Evolutionary conservation across 2,888 invertebrate species (phyloP), one percentile per base, ranked within the genome.

Genomic region (Eucriotettix oculatus): DNA sequence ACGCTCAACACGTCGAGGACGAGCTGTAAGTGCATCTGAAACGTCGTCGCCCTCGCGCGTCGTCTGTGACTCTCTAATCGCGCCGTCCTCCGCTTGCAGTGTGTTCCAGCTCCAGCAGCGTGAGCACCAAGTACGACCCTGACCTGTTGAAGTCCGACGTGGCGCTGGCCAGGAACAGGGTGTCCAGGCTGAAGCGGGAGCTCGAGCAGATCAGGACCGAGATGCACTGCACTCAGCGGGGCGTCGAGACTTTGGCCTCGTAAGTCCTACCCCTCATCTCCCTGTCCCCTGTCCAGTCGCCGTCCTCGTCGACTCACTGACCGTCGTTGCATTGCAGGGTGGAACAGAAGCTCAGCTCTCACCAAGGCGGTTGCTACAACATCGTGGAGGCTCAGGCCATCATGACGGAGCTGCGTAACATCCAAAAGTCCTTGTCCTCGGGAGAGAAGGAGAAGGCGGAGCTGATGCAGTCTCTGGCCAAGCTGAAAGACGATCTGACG

Each of bases 331-430:
- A 11, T 44, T 44, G 44, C 76, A 92, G 91, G 72, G 92, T 93
- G 66, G 91, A 92, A 72, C 87, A 90, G 75, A 92, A 92, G 75
- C 77, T 96, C 68, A 89, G 84, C 71, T 82, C 86, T 29, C 86
- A 86, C 67, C 84, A 90, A 72, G 84, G 85, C 58, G 89, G 90
- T 56, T 90, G 90, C 71, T 96, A 95, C 74, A 93, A 90, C 72
- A 87, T 94, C 67, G 86, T 86, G 52, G 93, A 97, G 76, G 96
- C 95, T 14, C 92, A 95, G 74, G 93, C 93, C n/a, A 95, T 97
- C 62, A 87, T 94, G 80, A 87, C 88, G 58, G 94, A 96, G 74
- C 81, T 97, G 68, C 83, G 89, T 65, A 91, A 93, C 74, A 92
- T 96, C 66, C 94, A 95, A 74, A 88, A 90, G 70, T 93, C 92